Base-by-base conservation (phyloP, 2,797 vertebrate species). In the Lepidocolaptes lacrymiger region DNA sequence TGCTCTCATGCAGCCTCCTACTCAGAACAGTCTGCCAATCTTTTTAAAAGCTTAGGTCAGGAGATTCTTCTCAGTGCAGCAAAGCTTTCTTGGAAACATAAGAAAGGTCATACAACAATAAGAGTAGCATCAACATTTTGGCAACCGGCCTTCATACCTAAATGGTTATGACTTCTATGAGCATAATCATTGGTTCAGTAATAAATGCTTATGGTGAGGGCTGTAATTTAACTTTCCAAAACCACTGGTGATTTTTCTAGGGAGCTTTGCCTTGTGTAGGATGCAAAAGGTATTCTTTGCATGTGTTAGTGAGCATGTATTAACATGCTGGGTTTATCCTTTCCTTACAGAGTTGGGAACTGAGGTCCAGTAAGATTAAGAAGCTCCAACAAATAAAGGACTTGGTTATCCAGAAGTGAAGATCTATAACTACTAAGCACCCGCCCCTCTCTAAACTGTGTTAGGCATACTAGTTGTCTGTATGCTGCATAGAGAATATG, bases 1-100 rank as follows among this genome's bases (percentile, higher is more conserved):
- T 89, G 88, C 91, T 95, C 83, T 96, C 94, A 94, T 82, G 88
- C 80, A 95, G 80, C 94, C 93, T 95, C 96, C 95, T 91, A 95
- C 94, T 96, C 86, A 61, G 83, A 85, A 79, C 43, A 79, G 77
- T 71, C 92, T 96, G 96, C 93, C 96, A 97, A 89, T 96, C 92
- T 92, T 91, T 94, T 66, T 66, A 92, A 95, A 97, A 93, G 92
- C 93, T 95, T 74, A 95, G 90, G 92, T 95, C 88, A 95, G 88
- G 81, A 82, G 92, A 96, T 95, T 96, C 86, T 63, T 95, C 93
- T 82, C 17, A 73, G 85, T 74, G 85, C 55, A 85, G 90, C 88
- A 91, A 89, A 95, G 86, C 86, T 93, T 96, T 89, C 94, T 93
- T 95, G 92, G 95, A 97, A 95, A 85, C 85, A 23, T 0, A 56